phyloP scores from a whole-genome alignment of 2,113 vertebrate species.

The Saccopteryx bilineata region DNA sequence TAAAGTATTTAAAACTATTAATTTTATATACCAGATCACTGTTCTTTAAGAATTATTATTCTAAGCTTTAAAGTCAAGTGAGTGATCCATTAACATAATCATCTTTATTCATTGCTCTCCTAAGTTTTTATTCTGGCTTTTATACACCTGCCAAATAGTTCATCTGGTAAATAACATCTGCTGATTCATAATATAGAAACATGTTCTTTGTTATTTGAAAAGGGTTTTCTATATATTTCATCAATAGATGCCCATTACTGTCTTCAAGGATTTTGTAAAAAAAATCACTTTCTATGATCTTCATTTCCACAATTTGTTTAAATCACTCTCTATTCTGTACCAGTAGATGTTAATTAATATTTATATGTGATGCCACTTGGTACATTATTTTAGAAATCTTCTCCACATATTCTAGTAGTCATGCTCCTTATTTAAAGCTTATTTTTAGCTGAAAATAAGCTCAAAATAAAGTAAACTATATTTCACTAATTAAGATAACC shows the following conservation, averaged over 20 bases:
- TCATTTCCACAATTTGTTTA: background rate
- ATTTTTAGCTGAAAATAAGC: background rate
- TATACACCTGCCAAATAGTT: background rate
- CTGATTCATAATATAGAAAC: background rate
- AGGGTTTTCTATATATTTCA: background rate
- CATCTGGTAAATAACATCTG: background rate
- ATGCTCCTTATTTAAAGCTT: background rate
- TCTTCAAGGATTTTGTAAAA: background rate
- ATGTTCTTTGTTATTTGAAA: background rate
- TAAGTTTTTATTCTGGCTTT: background rate
- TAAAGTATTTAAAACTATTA: conserved; percentile 7
- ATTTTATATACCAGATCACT: background rate
- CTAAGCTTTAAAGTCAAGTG: background rate
- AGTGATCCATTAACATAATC: background rate
- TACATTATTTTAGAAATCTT: background rate
- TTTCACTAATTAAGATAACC: background rate
- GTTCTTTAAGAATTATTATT: background rate
- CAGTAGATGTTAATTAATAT: background rate
- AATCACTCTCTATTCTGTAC: background rate
- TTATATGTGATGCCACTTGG: background rate
- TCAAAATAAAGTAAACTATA: background rate
- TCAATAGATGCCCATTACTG: background rate
- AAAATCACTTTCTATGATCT: background rate
- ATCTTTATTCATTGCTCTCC: background rate
- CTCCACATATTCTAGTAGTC: background rate